Evolutionary conservation across 53 echinoderm and acorn worm species (phyloP), one percentile per base, ranked within the genome.

Genomic region (Arbacia lixula): DNA sequence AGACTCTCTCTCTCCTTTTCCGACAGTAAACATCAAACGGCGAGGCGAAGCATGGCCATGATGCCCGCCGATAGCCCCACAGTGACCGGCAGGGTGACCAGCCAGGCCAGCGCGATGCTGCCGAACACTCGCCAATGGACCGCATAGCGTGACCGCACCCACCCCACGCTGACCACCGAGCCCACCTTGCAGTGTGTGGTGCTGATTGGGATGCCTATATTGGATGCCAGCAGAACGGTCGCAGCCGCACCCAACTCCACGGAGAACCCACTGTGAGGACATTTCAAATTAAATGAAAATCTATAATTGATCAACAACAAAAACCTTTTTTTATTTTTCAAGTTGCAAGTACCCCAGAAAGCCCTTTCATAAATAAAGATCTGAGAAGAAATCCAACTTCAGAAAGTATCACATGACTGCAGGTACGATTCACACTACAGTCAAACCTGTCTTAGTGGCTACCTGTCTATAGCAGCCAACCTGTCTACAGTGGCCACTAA

Each of bases 91-190:
- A 92, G 37, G 25, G 92, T 92, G 36, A 92, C 66, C 19, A 86
- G 57, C 92, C 92, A 92, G 4, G 92, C 92, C 12, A 82, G 83
- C 53, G 77, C 83, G n/a, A 92, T 92, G 36, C 76, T 80, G 12
- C 86, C 74, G 43, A 89, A 86, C 19, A 92, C 78, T 17, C 83
- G 62, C 92, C 89, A 72, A 46, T 74, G 58, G 40, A 89, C 89
- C 0, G 72, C 72, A 8, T 63, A 20, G 2, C 76, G 26, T 27
- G 50, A 36, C 19, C 84, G 53, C 38, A 74, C 37, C 72, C 75
- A 84, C 3, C 89, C 89, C 11, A 89, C 76, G n/a, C 76, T 61
- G 16, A 84, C 89, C 22, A 89, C 89, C 0, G 89, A 84, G 38
- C 89, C 89, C 4, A 89, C 65, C 62, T 89, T 89, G 62, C 84